A percentile compares a stretch with the other conserved stretches of the same genome.
Evolutionary conservation across 2,797 vertebrate species (phyloP).

Genomic region (Cebuella pygmaea): DNA sequence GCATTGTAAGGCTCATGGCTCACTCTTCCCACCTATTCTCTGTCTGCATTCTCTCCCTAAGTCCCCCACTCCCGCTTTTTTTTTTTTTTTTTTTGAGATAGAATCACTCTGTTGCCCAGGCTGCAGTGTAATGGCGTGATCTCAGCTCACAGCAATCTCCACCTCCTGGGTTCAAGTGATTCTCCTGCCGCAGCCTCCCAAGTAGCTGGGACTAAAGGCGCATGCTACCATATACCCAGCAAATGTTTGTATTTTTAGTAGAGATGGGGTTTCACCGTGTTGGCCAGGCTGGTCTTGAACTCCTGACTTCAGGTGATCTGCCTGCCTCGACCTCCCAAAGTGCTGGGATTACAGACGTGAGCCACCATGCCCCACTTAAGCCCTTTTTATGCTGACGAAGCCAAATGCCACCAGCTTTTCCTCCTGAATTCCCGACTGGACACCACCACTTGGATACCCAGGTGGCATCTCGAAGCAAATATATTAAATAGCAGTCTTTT

Average conservation of each 20-base stretch:
- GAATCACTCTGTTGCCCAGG: background rate
- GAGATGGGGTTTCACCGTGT: background rate
- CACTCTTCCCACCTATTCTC: background rate
- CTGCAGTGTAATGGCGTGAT: background rate
- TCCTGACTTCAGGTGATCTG: background rate
- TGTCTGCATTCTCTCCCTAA: no score
- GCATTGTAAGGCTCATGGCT: background rate
- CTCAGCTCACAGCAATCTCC: background rate
- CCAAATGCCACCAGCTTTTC: background rate
- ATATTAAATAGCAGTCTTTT: background rate
- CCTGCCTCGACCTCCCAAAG: background rate
- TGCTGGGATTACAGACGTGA: background rate
- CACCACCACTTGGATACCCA: no score
- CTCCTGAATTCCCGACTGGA: no score
- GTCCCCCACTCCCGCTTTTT: background rate
- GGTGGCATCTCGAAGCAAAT: background rate
- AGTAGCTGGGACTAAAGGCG: background rate
- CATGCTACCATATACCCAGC: background rate
- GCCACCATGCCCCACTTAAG: background rate
- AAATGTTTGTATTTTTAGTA: background rate
- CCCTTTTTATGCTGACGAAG: rapidly evolving
- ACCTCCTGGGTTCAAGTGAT: background rate
- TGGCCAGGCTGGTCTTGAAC: background rate
- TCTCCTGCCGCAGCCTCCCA: background rate
- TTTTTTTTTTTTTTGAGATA: background rate